phyloP scores from a whole-genome alignment of 2,113 vertebrate genomes.

The Amblyornis subalaris region DNA sequence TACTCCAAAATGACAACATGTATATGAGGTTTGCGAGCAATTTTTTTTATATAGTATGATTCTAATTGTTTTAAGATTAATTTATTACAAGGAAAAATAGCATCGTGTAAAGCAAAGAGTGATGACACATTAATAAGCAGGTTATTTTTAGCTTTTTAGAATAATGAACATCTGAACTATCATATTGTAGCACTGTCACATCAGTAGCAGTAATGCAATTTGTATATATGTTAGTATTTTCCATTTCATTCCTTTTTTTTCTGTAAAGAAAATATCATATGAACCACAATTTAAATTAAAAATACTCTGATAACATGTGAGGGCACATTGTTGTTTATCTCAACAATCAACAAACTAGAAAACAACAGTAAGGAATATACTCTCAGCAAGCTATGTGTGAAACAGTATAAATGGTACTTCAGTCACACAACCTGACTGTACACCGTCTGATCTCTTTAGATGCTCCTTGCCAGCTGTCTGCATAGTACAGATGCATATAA shows the following conservation, averaged over 20 bases:
- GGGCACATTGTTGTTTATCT: neutral
- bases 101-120: neutral
- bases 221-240: neutral
- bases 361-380: neutral
- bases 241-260: neutral
- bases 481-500: neutral
- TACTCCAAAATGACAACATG: neutral
- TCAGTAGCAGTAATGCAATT: neutral
- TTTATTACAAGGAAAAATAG: neutral
- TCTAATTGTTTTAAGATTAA: neutral
- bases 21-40: neutral
- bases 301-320: neutral
- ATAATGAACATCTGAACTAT: neutral
- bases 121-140: neutral
- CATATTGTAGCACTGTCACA: neutral
- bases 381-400: neutral
- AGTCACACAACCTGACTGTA: neutral
- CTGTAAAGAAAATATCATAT: neutral
- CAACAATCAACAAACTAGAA: neutral
- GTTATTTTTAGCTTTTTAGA: slow-evolving; percentile 13
- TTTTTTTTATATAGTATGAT: neutral
- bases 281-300: neutral
- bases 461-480: neutral
- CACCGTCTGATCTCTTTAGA: neutral
- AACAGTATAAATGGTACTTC: neutral